Percentiles rank a stretch among this genome's conserved stretches.
Conservation (phyloP, 1,140 invertebrate species). For the Pseudomyrmex gracilis region DNA sequence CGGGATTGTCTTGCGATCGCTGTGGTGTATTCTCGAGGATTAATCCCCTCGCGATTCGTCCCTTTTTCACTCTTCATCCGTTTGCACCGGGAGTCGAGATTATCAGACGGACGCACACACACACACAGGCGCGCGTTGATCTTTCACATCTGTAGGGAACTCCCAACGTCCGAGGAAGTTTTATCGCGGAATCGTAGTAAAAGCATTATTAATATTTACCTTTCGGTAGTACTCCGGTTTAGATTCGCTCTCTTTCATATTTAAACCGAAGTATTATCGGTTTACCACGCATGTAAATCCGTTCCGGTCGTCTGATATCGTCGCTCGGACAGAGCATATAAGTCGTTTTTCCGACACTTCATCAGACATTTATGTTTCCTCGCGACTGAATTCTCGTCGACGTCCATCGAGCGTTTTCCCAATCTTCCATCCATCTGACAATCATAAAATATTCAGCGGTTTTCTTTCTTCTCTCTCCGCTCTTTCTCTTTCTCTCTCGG, state of each 20-base stretch:
- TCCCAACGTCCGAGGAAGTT: not conserved
- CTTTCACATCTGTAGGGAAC: not conserved
- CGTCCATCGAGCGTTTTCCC: not conserved
- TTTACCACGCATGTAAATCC: conserved; percentile 11
- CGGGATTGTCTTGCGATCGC: conserved; percentile 29
- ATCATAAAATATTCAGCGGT: conserved; percentile 28
- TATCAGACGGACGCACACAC: not conserved
- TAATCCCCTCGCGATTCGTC: not conserved
- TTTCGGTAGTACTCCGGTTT: not conserved
- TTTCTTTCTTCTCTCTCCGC: not conserved
- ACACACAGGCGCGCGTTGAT: not conserved
- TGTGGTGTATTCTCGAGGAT: conserved; percentile 9
- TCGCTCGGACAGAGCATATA: conserved; percentile 3
- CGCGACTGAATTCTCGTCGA: not conserved
- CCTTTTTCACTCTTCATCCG: not conserved
- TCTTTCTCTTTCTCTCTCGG: not conserved
- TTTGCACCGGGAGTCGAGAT: not conserved
- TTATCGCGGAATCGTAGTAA: not conserved
- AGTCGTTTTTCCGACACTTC: not conserved
- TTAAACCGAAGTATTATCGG: conserved; percentile 25
- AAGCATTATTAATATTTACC: conserved; percentile 6
- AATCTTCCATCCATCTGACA: not conserved
- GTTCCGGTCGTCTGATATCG: not conserved
- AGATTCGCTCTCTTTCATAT: conserved; percentile 14
- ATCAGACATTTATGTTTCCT: conserved; percentile 39